Conservation (phyloP, 2,797 vertebrate species). For the Silurus lanzhouensis region DNA sequence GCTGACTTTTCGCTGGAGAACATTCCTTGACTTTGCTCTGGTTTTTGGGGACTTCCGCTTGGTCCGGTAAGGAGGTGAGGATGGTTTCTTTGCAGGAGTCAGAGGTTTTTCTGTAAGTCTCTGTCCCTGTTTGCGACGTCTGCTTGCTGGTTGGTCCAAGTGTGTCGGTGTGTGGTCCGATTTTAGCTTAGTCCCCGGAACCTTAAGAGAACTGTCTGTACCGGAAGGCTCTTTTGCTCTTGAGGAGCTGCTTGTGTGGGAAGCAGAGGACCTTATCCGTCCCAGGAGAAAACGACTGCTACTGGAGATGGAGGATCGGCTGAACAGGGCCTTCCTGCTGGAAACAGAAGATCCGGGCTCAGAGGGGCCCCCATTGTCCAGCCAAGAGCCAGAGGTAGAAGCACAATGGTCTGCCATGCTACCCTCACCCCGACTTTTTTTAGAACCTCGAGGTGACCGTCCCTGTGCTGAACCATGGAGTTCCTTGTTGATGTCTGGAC, state of each 20-base stretch:
- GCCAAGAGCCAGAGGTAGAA: slow-evolving; percentile 55
- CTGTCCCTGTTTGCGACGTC: slow-evolving; percentile 43
- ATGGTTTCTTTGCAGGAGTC: slow-evolving; percentile 50
- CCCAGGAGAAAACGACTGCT: slow-evolving; percentile 56
- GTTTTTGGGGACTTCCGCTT: slow-evolving; percentile 49
- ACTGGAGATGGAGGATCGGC: slow-evolving; percentile 59
- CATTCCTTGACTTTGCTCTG: slow-evolving; percentile 48
- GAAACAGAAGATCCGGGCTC: slow-evolving; percentile 60
- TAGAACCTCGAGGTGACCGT: slow-evolving; percentile 53
- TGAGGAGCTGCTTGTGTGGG: slow-evolving; percentile 49
- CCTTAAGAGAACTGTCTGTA: slow-evolving; percentile 38
- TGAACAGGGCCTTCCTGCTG: slow-evolving; percentile 57
- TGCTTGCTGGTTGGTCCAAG: slow-evolving; percentile 41
- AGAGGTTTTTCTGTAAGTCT: slow-evolving; percentile 45
- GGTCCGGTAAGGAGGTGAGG: slow-evolving; percentile 50
- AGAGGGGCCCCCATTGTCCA: slow-evolving; percentile 57
- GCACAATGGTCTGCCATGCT: slow-evolving; percentile 62
- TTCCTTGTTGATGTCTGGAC: slow-evolving; percentile 76
- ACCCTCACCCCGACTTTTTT: slow-evolving; percentile 61
- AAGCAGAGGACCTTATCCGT: slow-evolving; percentile 56
- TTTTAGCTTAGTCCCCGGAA: slow-evolving; percentile 39
- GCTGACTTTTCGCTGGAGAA: slow-evolving; percentile 53
- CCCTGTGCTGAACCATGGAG: slow-evolving; percentile 56
- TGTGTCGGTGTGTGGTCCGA: slow-evolving; percentile 37
- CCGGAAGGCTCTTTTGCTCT: slow-evolving; percentile 46